Evolutionary conservation across 2,113 vertebrate genomes (phyloP), one percentile per base, ranked within the genome.

Genomic region (Hemiscyllium ocellatum): DNA sequence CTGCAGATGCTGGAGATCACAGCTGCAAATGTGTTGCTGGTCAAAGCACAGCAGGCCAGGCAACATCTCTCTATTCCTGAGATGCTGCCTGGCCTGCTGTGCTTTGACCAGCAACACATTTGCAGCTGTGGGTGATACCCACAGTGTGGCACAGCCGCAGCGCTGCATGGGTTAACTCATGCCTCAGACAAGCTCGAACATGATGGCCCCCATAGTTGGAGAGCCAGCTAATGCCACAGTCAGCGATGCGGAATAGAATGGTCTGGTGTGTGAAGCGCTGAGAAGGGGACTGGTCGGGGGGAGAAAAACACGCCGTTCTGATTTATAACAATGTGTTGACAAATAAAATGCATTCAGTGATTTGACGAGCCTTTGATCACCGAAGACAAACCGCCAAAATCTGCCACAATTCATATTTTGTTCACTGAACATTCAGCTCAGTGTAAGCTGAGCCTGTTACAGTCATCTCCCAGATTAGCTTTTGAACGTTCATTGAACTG

Each of bases 401-500:
- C 85, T 52, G 85, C 10, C 47, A 8, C 24, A 8, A 29, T 87
- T 83, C 80, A 83, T 83, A 47, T 83, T 83, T 47, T 83, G 42
- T 83, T 87, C 42, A 52, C 22, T 1, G 50, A 26, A 7, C 42
- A 52, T 87, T 24, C 50, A 52, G 42, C 50, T 90, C 52, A 33
- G 52, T 90, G 24, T 26, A 90, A 90, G 33, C 26, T 56, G 52
- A 89, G 24, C 12, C 12, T 10, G 19, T 24, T 50, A 50, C 83
- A 89, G 98, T 98, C 98, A 98, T 97, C 97, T 98, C 97, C 97
- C 97, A 61, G 56, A 98, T 98, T 97, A 98, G 97, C 96, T 97
- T 98, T 98, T 98, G 98, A 98, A 98, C 97, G 96, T 97, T 97
- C 98, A 97, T 97, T 98, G 98, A 98, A 98, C 98, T 98, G 98